phyloP scores from a whole-genome alignment of 2,797 vertebrate species.

The Pipistrellus pygmaeus region DNA sequence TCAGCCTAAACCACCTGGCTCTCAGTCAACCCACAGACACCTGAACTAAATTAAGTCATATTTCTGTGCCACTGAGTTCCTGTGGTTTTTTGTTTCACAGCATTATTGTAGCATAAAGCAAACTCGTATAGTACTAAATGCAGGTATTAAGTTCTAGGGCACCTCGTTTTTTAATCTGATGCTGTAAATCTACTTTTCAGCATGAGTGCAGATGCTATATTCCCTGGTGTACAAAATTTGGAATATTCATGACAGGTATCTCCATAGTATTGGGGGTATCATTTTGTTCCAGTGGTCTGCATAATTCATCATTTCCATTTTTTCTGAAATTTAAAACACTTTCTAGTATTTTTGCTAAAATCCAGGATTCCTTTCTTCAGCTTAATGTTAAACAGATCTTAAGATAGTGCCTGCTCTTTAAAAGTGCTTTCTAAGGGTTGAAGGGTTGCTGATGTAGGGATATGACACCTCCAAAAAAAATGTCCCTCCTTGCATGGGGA shows the following conservation, averaged over 20 bases:
- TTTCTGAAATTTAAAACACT: slow-evolving; percentile 49
- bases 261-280: neutral
- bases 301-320: neutral
- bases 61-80: neutral
- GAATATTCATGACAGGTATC: neutral
- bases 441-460: neutral
- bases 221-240: neutral
- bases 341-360: neutral
- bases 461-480: neutral
- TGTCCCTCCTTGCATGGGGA: neutral
- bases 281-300: neutral
- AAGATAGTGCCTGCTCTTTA: neutral
- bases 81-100: neutral
- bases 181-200: neutral
- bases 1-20: neutral
- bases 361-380: neutral
- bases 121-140: neutral
- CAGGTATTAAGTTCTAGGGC: neutral
- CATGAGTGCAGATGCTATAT: neutral
- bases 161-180: neutral
- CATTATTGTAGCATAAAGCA: neutral
- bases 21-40: neutral
- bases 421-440: neutral
- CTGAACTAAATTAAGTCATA: neutral
- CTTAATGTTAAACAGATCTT: slow-evolving; percentile 16